These are phyloP conservation scores for Tragelaphus strepsiceros DNA, from an alignment of 2,113 vertebrate genomes.

Conservation along the genomic window DNA sequence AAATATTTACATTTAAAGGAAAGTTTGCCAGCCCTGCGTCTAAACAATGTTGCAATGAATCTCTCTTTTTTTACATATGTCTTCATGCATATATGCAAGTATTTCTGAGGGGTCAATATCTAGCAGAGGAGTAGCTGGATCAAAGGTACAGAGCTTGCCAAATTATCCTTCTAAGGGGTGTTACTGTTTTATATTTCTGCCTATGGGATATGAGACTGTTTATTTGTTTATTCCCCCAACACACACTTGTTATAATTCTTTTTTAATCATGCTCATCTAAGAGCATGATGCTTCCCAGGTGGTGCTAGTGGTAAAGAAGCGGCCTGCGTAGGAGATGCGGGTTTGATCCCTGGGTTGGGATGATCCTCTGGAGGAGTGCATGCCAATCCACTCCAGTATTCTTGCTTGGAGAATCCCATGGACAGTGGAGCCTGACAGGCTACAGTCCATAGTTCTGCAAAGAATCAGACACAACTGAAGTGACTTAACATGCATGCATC, in stretches of 20 bases:
- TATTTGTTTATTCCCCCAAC: neutral
- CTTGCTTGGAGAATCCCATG: neutral
- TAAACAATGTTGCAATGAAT: neutral
- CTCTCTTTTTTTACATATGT: neutral
- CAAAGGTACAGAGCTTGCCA: neutral
- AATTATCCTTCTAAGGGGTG: neutral
- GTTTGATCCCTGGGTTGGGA: neutral
- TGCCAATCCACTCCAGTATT: neutral
- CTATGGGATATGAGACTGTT: neutral
- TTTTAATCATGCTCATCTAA: neutral
- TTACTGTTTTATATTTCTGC: neutral
- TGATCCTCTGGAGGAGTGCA: neutral
- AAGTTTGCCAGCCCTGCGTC: neutral
- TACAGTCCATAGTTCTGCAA: neutral
- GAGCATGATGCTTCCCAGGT: neutral
- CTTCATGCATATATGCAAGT: neutral
- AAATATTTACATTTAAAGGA: neutral
- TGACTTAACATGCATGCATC: neutral
- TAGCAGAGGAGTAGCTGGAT: neutral
- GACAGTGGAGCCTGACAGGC: neutral
- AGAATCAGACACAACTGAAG: neutral
- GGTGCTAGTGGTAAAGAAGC: neutral
- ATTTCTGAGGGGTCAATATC: neutral
- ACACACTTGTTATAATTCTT: neutral
- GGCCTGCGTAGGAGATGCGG: rapidly evolving